Evolutionary conservation across 2,888 invertebrate species (phyloP), one percentile per base, ranked within the genome.

Genomic region (Alviniconcha strummeri): DNA sequence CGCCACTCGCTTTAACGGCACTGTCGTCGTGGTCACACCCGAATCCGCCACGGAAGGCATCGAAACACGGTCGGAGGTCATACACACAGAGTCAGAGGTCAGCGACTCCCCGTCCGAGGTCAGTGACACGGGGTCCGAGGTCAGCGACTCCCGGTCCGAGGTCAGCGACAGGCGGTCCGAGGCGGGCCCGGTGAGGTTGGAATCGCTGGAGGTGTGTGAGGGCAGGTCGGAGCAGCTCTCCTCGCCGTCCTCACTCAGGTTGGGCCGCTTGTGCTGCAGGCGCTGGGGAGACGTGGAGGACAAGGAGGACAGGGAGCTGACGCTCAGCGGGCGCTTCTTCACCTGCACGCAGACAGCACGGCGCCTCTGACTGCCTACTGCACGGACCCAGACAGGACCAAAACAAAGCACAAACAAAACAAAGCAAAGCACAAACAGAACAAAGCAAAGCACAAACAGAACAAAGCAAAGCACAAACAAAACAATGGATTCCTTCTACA

Each of bases 291-390:
- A 93, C 6, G 93, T 91, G 52, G 92, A 90, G 13, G 92, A 90
- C 8, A 93, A 90, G 0, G 94, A 94, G 5, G 93, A 93, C 85
- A 92, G 91, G 9, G 94, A 94, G 84, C 92, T 93, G 81, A 93
- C 89, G 87, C 93, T 93, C 75, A 94, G 88, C 8, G 94, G 94
- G 52, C 94, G 87, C 86, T 93, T 93, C 85, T 86, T 87, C 36
- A 55, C 60, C 64, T 84, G 75, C 52, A 80, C 75, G 5, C 60
- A 60, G 13, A 60, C 60, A 60, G 36, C 36, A 36, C 36, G 36
- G 36, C 36, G 36, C 36, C 36, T 36, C 36, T 36, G 36, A 36
- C 36, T 36, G 36, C 36, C 36, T 36, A 3, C 36, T 36, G 36
- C 36, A 36, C 36, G 36, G 36, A 36, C 36, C 36, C 36, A 36